Percentiles rank a stretch among this genome's conserved stretches.
These are phyloP conservation scores for Ictalurus punctatus DNA, from an alignment of 2,113 vertebrate genomes.

Conservation along the genomic window DNA sequence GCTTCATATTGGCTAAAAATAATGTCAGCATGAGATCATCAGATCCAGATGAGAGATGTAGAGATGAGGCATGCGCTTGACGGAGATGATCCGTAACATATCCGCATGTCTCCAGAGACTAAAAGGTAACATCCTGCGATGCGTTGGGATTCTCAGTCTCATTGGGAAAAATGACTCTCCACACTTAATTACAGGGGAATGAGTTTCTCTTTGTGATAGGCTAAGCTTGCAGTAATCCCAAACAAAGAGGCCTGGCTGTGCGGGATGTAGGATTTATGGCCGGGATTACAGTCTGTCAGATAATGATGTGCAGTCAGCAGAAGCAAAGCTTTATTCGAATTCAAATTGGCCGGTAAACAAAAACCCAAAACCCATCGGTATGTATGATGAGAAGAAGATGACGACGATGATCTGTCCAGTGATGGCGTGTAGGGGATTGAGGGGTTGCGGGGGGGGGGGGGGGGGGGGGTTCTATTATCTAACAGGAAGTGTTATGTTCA, in stretches of 20 bases:
- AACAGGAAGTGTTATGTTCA: neutral
- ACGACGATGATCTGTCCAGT: constrained; percentile 69
- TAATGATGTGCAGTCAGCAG: constrained; percentile 94
- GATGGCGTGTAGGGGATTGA: constrained; percentile 54
- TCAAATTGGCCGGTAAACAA: constrained; percentile 99
- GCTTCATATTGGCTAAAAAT: neutral
- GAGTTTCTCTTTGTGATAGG: constrained; percentile 98
- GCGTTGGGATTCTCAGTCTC: constrained; percentile 83
- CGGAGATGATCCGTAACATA: constrained; percentile 28
- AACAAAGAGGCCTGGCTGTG: constrained; percentile 98
- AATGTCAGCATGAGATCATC: neutral
- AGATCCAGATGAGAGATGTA: constrained; percentile 13
- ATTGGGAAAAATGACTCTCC: constrained; percentile 92
- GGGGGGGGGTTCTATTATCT: constrained; percentile 40
- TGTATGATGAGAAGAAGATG: constrained; percentile 78
- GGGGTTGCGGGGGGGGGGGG: constrained; percentile 15
- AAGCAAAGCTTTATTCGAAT: constrained; percentile 98
- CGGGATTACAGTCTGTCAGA: constrained; percentile 91
- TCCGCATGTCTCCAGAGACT: constrained; percentile 36
- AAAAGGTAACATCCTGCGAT: constrained; percentile 64
- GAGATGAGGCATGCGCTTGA: neutral
- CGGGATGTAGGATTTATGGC: constrained; percentile 91
- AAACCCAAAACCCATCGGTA: constrained; percentile 93
- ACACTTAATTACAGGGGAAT: constrained; percentile 98
- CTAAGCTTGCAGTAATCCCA: constrained; percentile 99